A percentile compares a stretch with the other conserved stretches of the same genome.
phyloP scores from a whole-genome alignment of 2,888 invertebrate genomes.

The Podotricha telesiphe region DNA sequence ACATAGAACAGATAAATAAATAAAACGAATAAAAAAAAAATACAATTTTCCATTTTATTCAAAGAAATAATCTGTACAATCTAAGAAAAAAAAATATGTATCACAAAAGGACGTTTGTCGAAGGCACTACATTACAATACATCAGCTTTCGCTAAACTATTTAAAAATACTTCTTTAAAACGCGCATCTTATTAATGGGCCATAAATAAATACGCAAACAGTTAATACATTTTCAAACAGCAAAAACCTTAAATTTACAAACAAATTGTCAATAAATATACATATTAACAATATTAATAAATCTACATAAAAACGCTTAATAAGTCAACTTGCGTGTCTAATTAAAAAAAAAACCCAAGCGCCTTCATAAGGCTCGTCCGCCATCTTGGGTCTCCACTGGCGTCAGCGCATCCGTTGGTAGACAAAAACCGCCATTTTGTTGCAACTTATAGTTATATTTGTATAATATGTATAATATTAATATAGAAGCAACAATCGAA shows the following conservation, averaged over 20 bases:
- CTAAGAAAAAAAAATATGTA: conserved; percentile 69
- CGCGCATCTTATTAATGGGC: conserved; percentile 13
- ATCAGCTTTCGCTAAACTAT: conserved; percentile 12
- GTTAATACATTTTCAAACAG: conserved; percentile 36
- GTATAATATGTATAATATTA: conserved; percentile 14
- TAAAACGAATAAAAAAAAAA: conserved; percentile 30
- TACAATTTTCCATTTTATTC: conserved; percentile 64
- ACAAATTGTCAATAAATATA: conserved; percentile 80
- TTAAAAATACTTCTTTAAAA: background rate
- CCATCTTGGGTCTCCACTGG: conserved; percentile 15
- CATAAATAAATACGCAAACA: conserved; percentile 26
- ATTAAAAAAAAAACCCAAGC: too few relatives aligned
- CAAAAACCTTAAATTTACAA: conserved; percentile 53
- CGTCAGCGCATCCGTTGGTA: too few relatives aligned
- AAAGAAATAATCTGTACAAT: conserved; percentile 80
- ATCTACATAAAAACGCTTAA: too few relatives aligned
- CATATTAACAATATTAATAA: conserved; percentile 58
- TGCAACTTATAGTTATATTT: too few relatives aligned
- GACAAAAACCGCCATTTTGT: background rate
- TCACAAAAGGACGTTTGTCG: conserved; percentile 80
- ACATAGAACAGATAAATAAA: background rate
- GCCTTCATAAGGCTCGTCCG: background rate
- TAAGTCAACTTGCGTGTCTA: too few relatives aligned
- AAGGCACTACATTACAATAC: conserved; percentile 67
- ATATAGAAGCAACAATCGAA: conserved; percentile 67